Conservation (phyloP, 2,888 invertebrate genomes). For the Sturmia bella region DNA sequence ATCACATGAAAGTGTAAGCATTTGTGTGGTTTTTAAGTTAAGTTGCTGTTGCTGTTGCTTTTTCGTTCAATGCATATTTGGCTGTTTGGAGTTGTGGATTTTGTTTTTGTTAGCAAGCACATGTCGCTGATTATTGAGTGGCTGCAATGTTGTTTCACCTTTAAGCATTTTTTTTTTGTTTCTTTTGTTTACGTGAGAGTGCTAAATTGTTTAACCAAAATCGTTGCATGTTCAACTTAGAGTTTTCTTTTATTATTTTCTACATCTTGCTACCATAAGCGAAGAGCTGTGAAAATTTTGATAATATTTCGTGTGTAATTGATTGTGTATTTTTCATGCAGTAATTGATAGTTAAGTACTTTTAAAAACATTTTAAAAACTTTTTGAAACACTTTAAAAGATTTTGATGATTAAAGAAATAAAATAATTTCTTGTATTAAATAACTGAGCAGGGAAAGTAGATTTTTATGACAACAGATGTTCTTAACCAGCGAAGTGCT, state of each 20-base stretch:
- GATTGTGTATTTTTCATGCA: neutral
- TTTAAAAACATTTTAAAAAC: neutral
- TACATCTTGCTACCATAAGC: neutral
- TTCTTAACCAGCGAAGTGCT: too few relatives aligned
- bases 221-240: neutral
- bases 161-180: slow-evolving; percentile 33
- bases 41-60: slow-evolving; percentile 21
- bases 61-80: slow-evolving; percentile 34
- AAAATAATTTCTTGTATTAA: too few relatives aligned
- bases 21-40: slow-evolving; percentile 37
- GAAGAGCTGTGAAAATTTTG: slow-evolving; percentile 14
- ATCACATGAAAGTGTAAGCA: slow-evolving; percentile 55
- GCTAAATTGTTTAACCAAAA: slow-evolving; percentile 33
- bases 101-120: slow-evolving; percentile 41
- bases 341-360: neutral
- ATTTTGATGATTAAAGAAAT: neutral
- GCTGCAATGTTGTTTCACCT: slow-evolving; percentile 61
- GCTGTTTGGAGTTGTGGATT: slow-evolving; percentile 21
- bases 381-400: neutral
- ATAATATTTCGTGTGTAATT: neutral
- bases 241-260: slow-evolving; percentile 3
- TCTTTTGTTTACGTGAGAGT: slow-evolving; percentile 51
- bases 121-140: slow-evolving; percentile 61
- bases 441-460: too few relatives aligned
- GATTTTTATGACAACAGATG: too few relatives aligned